Evolutionary conservation across 2,888 invertebrate species (phyloP).

Genomic region (Netelia virgata): DNA sequence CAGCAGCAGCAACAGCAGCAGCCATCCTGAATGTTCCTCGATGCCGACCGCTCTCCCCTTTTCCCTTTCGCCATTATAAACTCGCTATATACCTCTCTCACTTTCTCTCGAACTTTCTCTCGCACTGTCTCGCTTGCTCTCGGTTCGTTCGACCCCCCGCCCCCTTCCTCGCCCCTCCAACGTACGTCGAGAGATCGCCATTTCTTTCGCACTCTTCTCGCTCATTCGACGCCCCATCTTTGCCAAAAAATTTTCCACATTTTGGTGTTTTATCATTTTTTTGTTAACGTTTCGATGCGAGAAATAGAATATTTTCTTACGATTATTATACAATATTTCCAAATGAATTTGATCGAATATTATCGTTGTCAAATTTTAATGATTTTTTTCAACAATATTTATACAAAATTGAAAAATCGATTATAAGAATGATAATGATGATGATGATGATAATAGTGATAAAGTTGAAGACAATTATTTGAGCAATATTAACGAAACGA

Average conservation of each 20-base stretch:
- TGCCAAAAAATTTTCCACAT: neutral
- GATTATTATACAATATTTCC: no score
- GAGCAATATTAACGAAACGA: no score
- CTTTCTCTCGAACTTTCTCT: conserved; percentile 65
- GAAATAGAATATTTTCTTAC: no score
- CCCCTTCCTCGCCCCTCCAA: neutral
- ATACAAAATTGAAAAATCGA: no score
- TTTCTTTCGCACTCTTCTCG: conserved; percentile 22
- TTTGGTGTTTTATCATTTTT: neutral
- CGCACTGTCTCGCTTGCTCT: conserved; percentile 58
- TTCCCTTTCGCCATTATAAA: conserved; percentile 45
- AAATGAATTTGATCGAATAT: no score
- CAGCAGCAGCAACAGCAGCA: conserved; percentile 24
- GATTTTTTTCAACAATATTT: no score
- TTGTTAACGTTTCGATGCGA: neutral
- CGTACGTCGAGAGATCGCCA: conserved; percentile 26
- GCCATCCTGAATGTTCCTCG: conserved; percentile 45
- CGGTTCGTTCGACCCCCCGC: neutral
- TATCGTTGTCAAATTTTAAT: no score
- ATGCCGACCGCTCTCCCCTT: conserved; percentile 39
- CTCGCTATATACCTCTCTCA: conserved; percentile 53
- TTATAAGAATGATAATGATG: no score
- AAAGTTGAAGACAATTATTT: no score
- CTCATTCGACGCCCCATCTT: neutral
- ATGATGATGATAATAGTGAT: no score